Conservation (phyloP, 2,888 invertebrate species). For the Eumerus sabulonum region DNA sequence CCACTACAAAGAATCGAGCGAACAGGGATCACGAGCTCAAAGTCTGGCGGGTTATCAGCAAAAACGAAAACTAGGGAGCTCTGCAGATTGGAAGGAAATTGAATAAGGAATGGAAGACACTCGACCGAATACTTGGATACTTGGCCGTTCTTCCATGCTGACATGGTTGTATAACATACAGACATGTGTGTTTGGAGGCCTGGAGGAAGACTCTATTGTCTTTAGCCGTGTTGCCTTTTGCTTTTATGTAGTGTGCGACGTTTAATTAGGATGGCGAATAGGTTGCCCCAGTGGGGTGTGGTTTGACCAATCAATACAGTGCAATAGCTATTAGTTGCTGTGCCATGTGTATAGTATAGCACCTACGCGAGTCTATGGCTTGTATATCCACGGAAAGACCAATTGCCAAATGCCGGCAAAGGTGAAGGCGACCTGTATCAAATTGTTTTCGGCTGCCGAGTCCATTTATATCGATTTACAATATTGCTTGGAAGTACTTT, state of each 20-base stretch:
- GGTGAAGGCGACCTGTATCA: no score
- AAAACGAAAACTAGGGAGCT: not conserved
- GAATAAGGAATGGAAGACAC: conserved; percentile 23
- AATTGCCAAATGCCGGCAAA: no score
- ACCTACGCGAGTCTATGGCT: no score
- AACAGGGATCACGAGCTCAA: conserved; percentile 4
- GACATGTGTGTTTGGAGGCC: no score
- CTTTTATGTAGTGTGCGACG: conserved; percentile 11
- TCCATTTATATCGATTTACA: no score
- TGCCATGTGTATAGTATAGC: no score
- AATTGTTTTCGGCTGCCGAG: no score
- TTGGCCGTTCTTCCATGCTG: not conserved
- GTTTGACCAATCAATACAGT: conserved; percentile 39
- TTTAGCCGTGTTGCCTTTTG: no score
- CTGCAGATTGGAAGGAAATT: not conserved
- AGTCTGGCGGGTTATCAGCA: conserved; percentile 23
- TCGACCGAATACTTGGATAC: no score
- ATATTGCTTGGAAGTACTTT: no score
- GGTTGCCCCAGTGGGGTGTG: conserved; percentile 40
- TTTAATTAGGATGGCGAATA: conserved; percentile 29
- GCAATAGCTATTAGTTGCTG: conserved; percentile 12
- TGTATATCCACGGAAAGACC: no score
- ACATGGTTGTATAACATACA: not conserved
- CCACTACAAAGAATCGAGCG: not conserved
- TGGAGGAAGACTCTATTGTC: no score